Conservation (phyloP, 2,888 invertebrate species). For the Steinernema scapterisci region DNA sequence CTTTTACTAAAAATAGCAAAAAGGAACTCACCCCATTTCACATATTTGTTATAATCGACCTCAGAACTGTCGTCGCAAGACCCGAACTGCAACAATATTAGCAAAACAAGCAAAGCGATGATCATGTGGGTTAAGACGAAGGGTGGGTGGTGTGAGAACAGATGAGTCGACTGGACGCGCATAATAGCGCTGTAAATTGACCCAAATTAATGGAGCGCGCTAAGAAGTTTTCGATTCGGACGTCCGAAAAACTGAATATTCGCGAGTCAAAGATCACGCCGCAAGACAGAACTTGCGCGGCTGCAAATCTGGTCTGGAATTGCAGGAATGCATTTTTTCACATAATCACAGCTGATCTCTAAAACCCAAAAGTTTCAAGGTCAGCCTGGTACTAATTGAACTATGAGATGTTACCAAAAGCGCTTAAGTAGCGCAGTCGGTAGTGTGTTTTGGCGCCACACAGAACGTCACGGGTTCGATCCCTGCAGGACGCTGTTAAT, state of each 20-base stretch:
- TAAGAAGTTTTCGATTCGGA: background rate
- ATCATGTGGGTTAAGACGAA: background rate
- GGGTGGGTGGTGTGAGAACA: background rate
- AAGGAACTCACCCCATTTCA: constrained; percentile 15
- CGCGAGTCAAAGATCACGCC: too few species aligned
- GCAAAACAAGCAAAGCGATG: background rate
- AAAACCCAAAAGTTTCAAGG: too few species aligned
- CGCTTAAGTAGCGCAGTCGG: too few species aligned
- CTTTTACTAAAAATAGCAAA: background rate
- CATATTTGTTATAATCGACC: constrained; percentile 20
- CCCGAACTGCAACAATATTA: background rate
- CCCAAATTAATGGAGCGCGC: constrained; percentile 1
- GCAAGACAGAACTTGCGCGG: too few species aligned
- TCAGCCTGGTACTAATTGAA: too few species aligned
- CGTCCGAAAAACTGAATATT: background rate
- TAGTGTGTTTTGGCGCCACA: too few species aligned
- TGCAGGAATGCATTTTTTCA: background rate
- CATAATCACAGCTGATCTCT: too few species aligned
- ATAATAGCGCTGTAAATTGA: constrained; percentile 22
- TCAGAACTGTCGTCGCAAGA: background rate
- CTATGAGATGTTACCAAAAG: too few species aligned
- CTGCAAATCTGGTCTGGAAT: too few species aligned
- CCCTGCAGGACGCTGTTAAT: too few species aligned
- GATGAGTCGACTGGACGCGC: background rate
- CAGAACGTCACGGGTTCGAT: too few species aligned